Evolutionary conservation across 2,888 invertebrate genomes (phyloP).

Genomic region (Ptilodon capucinus): DNA sequence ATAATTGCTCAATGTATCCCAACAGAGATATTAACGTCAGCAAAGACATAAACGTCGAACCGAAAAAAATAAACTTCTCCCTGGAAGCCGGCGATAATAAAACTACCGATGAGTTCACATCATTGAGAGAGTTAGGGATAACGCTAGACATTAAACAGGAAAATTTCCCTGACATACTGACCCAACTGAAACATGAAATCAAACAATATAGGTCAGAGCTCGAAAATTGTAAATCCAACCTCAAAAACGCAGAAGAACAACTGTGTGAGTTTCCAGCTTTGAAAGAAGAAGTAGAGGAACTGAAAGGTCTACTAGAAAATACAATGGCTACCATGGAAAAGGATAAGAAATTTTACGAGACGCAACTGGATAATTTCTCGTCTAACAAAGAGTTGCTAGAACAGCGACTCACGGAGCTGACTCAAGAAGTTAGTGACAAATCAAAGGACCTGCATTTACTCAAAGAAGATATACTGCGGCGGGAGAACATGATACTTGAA

Average conservation of each 20-base stretch:
- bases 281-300: constrained; percentile 74
- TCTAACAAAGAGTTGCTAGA: constrained; percentile 79
- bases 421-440: constrained; percentile 78
- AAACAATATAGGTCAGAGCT: constrained; percentile 80
- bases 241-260: constrained; percentile 80
- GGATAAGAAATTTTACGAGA: constrained; percentile 82
- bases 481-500: constrained; percentile 82
- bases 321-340: constrained; percentile 77
- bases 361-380: constrained; percentile 77
- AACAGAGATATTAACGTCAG: constrained; percentile 67
- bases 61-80: constrained; percentile 76
- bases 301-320: constrained; percentile 72
- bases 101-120: constrained; percentile 69
- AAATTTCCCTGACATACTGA: constrained; percentile 71
- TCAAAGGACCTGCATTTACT: constrained; percentile 78
- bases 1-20: constrained; percentile 77
- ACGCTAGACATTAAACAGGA: constrained; percentile 70
- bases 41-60: constrained; percentile 67
- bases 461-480: constrained; percentile 80
- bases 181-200: constrained; percentile 78
- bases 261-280: constrained; percentile 77
- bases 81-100: constrained; percentile 64
- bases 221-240: constrained; percentile 77
- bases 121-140: constrained; percentile 79
- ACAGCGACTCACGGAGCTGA: constrained; percentile 81